A percentile compares a stretch with the other conserved stretches of the same genome.
These are phyloP conservation scores for Lonchura striata DNA, from an alignment of 2,113 vertebrate genomes.

Conservation along the genomic window DNA sequence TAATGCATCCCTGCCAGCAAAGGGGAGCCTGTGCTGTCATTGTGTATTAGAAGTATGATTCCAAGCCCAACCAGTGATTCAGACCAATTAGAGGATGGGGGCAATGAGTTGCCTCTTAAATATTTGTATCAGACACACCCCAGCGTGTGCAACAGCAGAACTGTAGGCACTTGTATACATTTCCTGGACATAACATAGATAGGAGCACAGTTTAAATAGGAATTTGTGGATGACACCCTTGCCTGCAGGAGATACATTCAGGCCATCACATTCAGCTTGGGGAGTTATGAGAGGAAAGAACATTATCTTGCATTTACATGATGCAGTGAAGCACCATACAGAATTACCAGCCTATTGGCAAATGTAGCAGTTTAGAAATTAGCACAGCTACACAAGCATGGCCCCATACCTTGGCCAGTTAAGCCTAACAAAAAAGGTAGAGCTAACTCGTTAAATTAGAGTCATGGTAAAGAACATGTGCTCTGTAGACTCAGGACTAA, in stretches of 20 bases:
- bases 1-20: rapidly evolving
- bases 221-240: not conserved
- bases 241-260: not conserved
- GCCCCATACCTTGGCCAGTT: not conserved
- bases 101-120: not conserved
- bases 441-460: not conserved
- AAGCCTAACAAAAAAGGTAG: not conserved
- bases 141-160: not conserved
- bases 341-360: not conserved
- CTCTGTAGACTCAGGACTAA: not conserved
- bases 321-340: not conserved
- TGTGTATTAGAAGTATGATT: not conserved
- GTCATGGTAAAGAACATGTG: not conserved
- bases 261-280: not conserved
- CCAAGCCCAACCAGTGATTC: not conserved
- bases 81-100: not conserved
- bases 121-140: not conserved
- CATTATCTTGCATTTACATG: not conserved
- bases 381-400: not conserved
- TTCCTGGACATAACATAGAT: not conserved
- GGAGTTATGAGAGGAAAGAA: not conserved
- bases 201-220: not conserved
- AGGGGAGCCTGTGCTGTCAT: not conserved
- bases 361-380: not conserved
- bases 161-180: not conserved